These are phyloP conservation scores for Puma concolor DNA, from an alignment of 2,113 vertebrate genomes.

Conservation along the genomic window DNA sequence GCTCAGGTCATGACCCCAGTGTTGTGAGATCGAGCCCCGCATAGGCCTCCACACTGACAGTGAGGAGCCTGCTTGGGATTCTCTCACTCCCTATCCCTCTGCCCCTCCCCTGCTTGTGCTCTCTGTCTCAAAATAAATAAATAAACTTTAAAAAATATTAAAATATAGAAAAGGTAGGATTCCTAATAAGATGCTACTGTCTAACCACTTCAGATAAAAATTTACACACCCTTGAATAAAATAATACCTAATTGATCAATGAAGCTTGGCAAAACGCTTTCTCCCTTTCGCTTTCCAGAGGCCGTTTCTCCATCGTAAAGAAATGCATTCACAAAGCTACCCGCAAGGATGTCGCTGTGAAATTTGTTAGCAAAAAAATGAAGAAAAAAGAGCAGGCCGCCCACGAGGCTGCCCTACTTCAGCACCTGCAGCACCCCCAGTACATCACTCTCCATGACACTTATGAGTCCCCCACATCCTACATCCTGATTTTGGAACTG, in stretches of 20 bases:
- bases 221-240: conserved; percentile 51
- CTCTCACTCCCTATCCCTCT: too few relatives aligned
- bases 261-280: not conserved
- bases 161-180: conserved; percentile 58
- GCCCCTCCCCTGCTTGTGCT: too few relatives aligned
- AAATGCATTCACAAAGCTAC: conserved; percentile 95
- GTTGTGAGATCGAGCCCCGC: too few relatives aligned
- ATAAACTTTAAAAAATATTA: not conserved
- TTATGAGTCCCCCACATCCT: conserved; percentile 92
- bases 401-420: conserved; percentile 94
- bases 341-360: conserved; percentile 96
- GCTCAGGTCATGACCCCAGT: too few relatives aligned
- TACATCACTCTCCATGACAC: conserved; percentile 94
- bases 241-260: conserved; percentile 46
- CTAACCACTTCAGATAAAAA: conserved; percentile 5
- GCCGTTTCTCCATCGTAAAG: conserved; percentile 97
- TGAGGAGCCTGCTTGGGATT: too few relatives aligned
- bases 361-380: conserved; percentile 98
- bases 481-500: conserved; percentile 96
- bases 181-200: conserved; percentile 71
- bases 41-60: too few relatives aligned
- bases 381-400: conserved; percentile 97
- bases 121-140: too few relatives aligned
- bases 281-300: conserved; percentile 86
- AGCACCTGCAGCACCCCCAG: conserved; percentile 94